Conservation (phyloP, 2,888 invertebrate genomes). For the Gymnoscelis rufifasciata region DNA sequence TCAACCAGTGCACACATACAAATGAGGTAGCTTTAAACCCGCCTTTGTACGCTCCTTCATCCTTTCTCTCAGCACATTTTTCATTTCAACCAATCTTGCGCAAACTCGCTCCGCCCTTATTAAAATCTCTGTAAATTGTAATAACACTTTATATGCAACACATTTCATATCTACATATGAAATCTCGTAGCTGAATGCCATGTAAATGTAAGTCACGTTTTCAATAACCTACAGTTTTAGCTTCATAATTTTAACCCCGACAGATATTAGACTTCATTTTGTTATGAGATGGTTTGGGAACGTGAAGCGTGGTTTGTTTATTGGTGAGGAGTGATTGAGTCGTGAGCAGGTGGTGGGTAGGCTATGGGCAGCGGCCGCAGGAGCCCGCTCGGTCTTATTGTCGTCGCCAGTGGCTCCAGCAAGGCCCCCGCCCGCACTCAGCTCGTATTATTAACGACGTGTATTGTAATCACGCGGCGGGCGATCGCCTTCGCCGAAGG, state of each 20-base stretch:
- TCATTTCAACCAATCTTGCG: conserved; percentile 19
- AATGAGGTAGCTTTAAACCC: conserved; percentile 1
- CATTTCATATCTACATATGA: conserved; percentile 46
- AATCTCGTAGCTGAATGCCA: conserved; percentile 62
- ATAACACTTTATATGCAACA: conserved; percentile 34
- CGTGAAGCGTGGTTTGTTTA: conserved; percentile 23
- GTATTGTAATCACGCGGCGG: conserved; percentile 79
- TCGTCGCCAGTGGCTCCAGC: not conserved
- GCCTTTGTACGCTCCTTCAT: conserved; percentile 25
- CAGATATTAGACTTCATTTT: conserved; percentile 75
- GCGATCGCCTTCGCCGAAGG: conserved; percentile 78
- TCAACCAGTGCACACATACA: too few species aligned
- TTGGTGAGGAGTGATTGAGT: conserved; percentile 28
- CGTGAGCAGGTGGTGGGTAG: conserved; percentile 28
- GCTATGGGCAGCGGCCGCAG: conserved; percentile 7
- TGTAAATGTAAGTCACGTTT: conserved; percentile 79
- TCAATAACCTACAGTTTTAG: conserved; percentile 79
- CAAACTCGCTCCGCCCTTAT: conserved; percentile 28
- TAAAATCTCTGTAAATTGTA: conserved; percentile 33
- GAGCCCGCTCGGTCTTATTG: not conserved
- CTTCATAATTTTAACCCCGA: conserved; percentile 76
- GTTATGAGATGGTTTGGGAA: conserved; percentile 54
- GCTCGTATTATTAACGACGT: conserved; percentile 77
- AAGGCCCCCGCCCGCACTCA: conserved; percentile 43
- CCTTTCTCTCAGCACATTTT: conserved; percentile 13